These are phyloP conservation scores for Cyprinodon brontotheroides DNA, from an alignment of 2,113 vertebrate species.

Conservation along the genomic window DNA sequence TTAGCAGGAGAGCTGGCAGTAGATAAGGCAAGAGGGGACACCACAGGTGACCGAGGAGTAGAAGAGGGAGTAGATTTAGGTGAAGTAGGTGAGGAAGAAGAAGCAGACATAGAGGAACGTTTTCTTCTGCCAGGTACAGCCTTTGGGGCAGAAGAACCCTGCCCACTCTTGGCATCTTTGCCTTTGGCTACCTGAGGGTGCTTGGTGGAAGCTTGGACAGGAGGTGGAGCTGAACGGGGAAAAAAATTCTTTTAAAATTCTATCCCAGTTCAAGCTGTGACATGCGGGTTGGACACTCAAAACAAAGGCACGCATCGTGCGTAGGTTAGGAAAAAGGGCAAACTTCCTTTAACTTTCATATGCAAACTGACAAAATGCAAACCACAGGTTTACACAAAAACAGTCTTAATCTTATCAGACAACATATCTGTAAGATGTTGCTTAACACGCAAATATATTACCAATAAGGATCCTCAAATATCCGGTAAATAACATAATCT, in stretches of 20 bases:
- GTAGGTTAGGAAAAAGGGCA: conserved; percentile 49
- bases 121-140: conserved; percentile 78
- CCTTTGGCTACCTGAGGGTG: conserved; percentile 75
- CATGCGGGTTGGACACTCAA: conserved; percentile 72
- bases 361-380: conserved; percentile 45
- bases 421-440: too few species aligned
- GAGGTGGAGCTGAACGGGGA: conserved; percentile 75
- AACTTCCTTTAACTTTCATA: conserved; percentile 10
- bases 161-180: conserved; percentile 74
- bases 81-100: conserved; percentile 77
- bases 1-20: conserved; percentile 54
- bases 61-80: conserved; percentile 72
- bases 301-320: conserved; percentile 34
- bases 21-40: conserved; percentile 56
- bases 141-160: conserved; percentile 75
- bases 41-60: conserved; percentile 67
- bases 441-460: too few species aligned
- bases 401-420: conserved; percentile 24
- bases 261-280: conserved; percentile 16
- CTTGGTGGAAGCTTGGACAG: conserved; percentile 78
- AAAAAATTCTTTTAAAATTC: conserved; percentile 55
- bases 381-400: conserved; percentile 25
- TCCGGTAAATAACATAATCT: too few species aligned
- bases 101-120: conserved; percentile 78
- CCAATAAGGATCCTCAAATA: too few species aligned